These are phyloP conservation scores for Caenorhabditis plicata DNA, from an alignment of 2,888 invertebrate species.

Conservation along the genomic window DNA sequence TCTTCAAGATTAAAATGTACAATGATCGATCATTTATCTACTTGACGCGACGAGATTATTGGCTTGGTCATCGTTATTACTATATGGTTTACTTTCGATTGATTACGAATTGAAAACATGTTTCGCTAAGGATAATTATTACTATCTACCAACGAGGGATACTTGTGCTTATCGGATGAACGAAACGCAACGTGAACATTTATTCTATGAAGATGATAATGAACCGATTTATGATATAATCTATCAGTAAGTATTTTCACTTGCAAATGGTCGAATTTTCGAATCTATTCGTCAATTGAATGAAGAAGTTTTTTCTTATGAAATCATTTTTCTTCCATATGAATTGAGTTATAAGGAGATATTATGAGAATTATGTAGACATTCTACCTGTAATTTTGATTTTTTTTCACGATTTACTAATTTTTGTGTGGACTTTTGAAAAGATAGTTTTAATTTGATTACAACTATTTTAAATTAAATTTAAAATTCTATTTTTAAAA, in stretches of 20 bases:
- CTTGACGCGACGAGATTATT: conserved; percentile 57
- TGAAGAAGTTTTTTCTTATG: no score
- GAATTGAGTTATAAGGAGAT: no score
- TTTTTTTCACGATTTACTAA: no score
- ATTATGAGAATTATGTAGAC: no score
- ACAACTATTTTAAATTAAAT: no score
- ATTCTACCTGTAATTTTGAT: no score
- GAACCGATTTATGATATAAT: conserved; percentile 57
- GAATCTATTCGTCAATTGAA: no score
- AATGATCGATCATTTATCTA: conserved; percentile 62
- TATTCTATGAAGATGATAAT: conserved; percentile 59
- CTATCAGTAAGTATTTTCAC: conserved; percentile 54
- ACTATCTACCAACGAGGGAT: conserved; percentile 59
- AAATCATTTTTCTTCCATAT: no score
- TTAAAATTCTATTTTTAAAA: no score
- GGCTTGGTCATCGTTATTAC: conserved; percentile 63
- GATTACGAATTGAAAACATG: conserved; percentile 4
- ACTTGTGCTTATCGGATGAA: conserved; percentile 61
- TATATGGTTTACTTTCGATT: conserved; percentile 40
- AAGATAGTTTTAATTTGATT: no score
- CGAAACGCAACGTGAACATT: conserved; percentile 49
- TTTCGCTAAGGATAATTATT: conserved; percentile 60
- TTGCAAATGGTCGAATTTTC: no score
- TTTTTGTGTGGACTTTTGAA: no score
- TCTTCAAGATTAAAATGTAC: conserved; percentile 51